Conservation (phyloP, 2,797 vertebrate genomes). For the Anabacerthia variegaticeps region DNA sequence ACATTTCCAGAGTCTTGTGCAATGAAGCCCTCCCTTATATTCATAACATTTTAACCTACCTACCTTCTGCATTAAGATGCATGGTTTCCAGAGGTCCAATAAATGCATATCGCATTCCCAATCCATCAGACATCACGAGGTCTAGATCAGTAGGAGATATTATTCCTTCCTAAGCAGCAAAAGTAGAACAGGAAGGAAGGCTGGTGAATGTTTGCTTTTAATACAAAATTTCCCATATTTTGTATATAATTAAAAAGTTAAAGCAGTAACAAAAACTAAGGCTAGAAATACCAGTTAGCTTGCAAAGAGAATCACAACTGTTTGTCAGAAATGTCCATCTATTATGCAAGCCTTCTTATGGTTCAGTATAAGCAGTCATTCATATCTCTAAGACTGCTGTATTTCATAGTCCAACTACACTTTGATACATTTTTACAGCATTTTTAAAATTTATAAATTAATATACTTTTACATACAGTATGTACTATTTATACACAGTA, state of each 20-base stretch:
- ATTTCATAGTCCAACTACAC: background rate
- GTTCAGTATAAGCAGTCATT: background rate
- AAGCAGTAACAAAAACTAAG: background rate
- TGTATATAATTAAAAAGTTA: background rate
- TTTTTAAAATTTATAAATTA: background rate
- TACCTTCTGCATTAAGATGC: conserved; percentile 97
- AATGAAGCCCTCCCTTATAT: background rate
- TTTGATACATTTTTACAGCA: background rate
- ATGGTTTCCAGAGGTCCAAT: conserved; percentile 97
- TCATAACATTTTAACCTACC: background rate
- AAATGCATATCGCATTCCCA: conserved; percentile 96
- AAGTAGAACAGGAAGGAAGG: background rate
- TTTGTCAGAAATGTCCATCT: background rate
- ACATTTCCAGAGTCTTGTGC: background rate
- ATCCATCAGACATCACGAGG: conserved; percentile 94
- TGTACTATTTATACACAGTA: background rate
- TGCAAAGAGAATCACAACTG: background rate
- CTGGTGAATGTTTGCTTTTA: background rate
- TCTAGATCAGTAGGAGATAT: conserved; percentile 93
- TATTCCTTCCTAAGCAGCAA: conserved; percentile 83
- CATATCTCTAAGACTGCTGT: background rate
- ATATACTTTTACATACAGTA: background rate
- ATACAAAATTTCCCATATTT: background rate
- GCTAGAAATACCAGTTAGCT: background rate
- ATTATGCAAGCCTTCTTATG: background rate